Evolutionary conservation across 2,888 invertebrate species (phyloP).

Genomic region (Exephanes ischioxanthus): DNA sequence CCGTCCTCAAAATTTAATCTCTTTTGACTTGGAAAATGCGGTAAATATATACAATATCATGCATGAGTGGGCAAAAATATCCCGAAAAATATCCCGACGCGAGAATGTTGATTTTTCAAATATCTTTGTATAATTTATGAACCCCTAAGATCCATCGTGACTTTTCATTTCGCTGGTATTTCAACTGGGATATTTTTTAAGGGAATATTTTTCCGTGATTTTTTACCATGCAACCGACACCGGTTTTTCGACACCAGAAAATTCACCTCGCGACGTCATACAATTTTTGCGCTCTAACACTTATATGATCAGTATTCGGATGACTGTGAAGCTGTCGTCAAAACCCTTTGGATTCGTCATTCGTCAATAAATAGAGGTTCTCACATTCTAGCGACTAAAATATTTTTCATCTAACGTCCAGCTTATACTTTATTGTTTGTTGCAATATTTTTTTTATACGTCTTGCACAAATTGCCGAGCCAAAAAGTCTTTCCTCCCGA

Average conservation of each 20-base stretch:
- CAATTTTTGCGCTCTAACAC: conserved; percentile 13
- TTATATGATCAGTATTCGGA: conserved; percentile 11
- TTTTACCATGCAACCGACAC: not conserved
- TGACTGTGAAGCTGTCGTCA: conserved; percentile 10
- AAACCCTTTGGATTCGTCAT: conserved; percentile 4
- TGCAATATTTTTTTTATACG: conserved; percentile 27
- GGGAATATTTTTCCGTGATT: not conserved
- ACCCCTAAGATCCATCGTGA: not conserved
- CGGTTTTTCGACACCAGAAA: not conserved
- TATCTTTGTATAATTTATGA: not conserved
- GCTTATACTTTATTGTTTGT: conserved; percentile 50
- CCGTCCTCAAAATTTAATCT: not conserved
- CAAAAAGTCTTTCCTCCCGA: conserved; percentile 52
- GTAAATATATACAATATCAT: not conserved
- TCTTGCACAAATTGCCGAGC: conserved; percentile 36
- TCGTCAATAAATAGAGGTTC: conserved; percentile 27
- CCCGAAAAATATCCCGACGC: not conserved
- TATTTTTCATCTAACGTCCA: conserved; percentile 43
- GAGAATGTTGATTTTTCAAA: not conserved
- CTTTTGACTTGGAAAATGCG: not conserved
- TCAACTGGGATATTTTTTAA: not conserved
- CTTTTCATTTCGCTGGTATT: not conserved
- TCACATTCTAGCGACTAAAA: conserved; percentile 24
- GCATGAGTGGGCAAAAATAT: not conserved
- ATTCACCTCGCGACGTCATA: conserved; percentile 16